Evolutionary conservation across 2,797 vertebrate species (phyloP).

Genomic region (Moxostoma hubbsi): DNA sequence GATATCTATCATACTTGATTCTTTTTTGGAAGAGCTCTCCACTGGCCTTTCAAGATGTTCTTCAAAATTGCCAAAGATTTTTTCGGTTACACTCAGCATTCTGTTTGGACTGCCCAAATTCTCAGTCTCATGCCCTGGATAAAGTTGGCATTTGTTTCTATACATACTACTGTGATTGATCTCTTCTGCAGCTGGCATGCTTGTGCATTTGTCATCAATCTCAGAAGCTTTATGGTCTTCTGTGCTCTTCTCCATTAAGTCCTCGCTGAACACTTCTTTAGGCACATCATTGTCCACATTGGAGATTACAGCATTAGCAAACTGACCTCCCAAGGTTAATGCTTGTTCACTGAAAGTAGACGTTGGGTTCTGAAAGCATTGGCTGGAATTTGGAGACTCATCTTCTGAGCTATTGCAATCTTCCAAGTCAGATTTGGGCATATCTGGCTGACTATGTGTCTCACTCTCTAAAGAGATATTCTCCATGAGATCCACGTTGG

Average conservation of each 20-base stretch:
- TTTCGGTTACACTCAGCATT: conserved; percentile 27
- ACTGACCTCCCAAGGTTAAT: background rate
- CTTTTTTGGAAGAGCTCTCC: conserved; percentile 48
- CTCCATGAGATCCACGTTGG: conserved; percentile 55
- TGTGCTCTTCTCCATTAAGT: conserved; percentile 1
- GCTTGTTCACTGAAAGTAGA: background rate
- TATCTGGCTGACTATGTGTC: conserved; percentile 47
- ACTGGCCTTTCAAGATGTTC: conserved; percentile 34
- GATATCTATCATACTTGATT: conserved; percentile 44
- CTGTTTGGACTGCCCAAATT: conserved; percentile 12
- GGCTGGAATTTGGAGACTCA: conserved; percentile 67
- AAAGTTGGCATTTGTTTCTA: background rate
- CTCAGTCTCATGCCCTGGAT: conserved; percentile 16
- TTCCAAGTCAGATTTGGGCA: conserved; percentile 53
- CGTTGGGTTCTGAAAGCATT: conserved; percentile 49
- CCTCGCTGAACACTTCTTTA: conserved; percentile 36
- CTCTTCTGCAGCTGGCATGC: background rate
- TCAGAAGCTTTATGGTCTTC: conserved; percentile 40
- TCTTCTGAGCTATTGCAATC: conserved; percentile 60
- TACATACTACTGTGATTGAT: conserved; percentile 14
- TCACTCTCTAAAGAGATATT: conserved; percentile 45
- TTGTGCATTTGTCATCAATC: conserved; percentile 20
- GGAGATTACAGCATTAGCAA: conserved; percentile 11
- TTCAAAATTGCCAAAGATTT: conserved; percentile 18
- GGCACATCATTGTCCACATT: conserved; percentile 29